Percentiles rank a stretch among this genome's conserved stretches.
phyloP scores from a whole-genome alignment of 2,797 vertebrate species.

The Ara ararauna region DNA sequence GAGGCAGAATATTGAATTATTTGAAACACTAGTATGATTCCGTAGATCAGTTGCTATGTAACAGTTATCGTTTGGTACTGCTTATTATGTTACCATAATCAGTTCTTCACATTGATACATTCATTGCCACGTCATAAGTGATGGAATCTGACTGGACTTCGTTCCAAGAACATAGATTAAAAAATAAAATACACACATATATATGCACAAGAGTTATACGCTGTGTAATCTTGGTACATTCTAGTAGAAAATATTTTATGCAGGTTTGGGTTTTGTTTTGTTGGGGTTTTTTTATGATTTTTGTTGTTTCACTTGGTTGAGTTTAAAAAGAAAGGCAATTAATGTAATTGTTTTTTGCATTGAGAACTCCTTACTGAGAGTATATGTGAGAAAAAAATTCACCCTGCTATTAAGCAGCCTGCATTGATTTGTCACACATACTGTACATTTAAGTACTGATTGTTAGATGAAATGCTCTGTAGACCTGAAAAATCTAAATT shows the following conservation, averaged over 20 bases:
- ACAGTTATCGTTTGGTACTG: background rate
- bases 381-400: background rate
- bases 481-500: background rate
- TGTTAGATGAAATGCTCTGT: background rate
- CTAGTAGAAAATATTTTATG: background rate
- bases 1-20: background rate
- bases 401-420: fast-evolving
- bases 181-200: too few species aligned
- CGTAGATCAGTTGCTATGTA: background rate
- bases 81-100: background rate
- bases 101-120: background rate
- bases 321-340: background rate
- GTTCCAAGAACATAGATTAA: background rate
- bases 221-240: background rate
- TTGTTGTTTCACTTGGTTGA: background rate
- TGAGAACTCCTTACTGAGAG: background rate
- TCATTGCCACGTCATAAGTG: background rate
- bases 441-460: background rate
- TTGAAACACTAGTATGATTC: background rate
- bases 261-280: background rate
- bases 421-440: background rate
- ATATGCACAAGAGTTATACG: background rate
- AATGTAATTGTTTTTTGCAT: background rate
- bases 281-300: background rate
- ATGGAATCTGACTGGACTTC: background rate